phyloP scores from a whole-genome alignment of 2,113 vertebrate genomes.

The Chaenocephalus aceratus region DNA sequence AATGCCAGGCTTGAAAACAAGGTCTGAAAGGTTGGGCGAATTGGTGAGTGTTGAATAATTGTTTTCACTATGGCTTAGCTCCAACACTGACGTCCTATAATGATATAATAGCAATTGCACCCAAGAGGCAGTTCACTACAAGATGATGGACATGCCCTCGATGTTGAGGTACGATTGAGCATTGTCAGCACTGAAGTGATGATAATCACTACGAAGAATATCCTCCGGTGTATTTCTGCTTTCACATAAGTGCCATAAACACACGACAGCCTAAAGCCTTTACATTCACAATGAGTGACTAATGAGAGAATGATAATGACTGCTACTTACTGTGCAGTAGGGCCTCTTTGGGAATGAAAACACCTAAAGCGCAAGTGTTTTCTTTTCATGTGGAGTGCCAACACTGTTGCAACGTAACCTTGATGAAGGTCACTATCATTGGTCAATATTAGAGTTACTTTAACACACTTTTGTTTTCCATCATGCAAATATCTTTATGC shows the following conservation, averaged over 20 bases:
- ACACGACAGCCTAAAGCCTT: constrained; percentile 4
- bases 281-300: neutral
- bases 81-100: constrained; percentile 35
- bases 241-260: constrained; percentile 26
- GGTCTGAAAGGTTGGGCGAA: constrained; percentile 14
- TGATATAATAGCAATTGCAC: constrained; percentile 30
- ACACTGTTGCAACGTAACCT: neutral
- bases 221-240: constrained; percentile 19
- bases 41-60: constrained; percentile 21
- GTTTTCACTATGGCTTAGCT: constrained; percentile 32
- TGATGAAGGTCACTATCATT: neutral
- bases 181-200: constrained; percentile 36
- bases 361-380: neutral
- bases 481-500: neutral
- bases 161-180: constrained; percentile 41
- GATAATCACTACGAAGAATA: constrained; percentile 39
- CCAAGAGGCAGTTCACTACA: constrained; percentile 25
- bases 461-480: neutral
- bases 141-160: constrained; percentile 25
- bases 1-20: constrained; percentile 19
- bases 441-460: neutral
- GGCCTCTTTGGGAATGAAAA: neutral
- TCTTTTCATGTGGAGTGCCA: neutral
- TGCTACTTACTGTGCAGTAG: too few relatives aligned
- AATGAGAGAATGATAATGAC: constrained; percentile 1